Conservation (phyloP, 2,888 invertebrate genomes). For the Deroplatys truncata region DNA sequence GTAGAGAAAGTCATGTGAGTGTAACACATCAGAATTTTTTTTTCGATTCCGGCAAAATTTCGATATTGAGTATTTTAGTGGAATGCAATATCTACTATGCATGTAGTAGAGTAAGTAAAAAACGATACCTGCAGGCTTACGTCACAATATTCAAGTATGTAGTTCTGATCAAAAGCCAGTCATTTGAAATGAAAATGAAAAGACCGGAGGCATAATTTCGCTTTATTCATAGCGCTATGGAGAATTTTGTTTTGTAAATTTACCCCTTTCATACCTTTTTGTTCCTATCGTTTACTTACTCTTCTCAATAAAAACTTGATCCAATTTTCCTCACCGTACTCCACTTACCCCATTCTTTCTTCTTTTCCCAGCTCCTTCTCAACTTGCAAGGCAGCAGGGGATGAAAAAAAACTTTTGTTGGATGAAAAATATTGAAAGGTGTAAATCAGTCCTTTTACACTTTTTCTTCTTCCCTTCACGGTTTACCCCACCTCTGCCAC, state of each 20-base stretch:
- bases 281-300: not conserved
- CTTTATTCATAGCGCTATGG: not conserved
- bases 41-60: no score
- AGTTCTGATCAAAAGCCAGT: not conserved
- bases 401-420: not conserved
- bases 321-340: not conserved
- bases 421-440: conserved; percentile 17
- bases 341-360: not conserved
- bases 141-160: no score
- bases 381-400: not conserved
- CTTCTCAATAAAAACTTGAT: not conserved
- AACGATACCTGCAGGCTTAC: no score
- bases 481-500: no score
- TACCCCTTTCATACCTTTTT: not conserved
- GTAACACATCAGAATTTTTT: no score
- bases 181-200: not conserved
- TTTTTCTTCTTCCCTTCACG: not conserved
- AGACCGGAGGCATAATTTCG: not conserved
- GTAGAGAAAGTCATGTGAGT: no score
- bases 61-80: no score
- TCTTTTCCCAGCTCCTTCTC: not conserved
- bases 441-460: conserved; percentile 12
- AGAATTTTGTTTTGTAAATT: not conserved
- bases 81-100: no score
- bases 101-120: no score